phyloP scores from a whole-genome alignment of 2,888 invertebrate species.

The Smittia aterrima region DNA sequence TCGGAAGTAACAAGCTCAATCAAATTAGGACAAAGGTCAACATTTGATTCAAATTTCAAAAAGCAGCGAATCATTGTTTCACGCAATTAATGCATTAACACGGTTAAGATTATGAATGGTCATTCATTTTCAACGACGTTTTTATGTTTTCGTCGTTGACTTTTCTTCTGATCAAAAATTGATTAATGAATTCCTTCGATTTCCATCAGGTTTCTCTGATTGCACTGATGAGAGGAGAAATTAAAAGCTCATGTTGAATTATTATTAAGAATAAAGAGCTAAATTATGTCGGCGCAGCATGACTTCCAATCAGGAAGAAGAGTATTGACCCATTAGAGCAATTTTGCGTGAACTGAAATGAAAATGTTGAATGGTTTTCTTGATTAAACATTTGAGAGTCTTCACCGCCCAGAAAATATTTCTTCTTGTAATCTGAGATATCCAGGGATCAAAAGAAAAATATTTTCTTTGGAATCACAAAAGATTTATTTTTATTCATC shows the following conservation, averaged over 20 bases:
- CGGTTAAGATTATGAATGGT: background rate
- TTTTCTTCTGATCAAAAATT: background rate
- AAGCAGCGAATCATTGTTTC: background rate
- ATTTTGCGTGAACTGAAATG: too few species aligned
- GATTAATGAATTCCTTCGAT: background rate
- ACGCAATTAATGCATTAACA: background rate
- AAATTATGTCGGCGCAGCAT: constrained; percentile 17
- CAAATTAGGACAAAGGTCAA: background rate
- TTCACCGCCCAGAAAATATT: too few species aligned
- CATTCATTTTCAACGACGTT: background rate
- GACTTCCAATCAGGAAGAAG: background rate
- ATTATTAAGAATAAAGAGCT: background rate
- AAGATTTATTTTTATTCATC: too few species aligned
- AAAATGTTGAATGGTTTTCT: too few species aligned
- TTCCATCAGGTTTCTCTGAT: too few species aligned
- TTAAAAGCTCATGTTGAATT: too few species aligned
- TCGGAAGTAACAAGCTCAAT: too few species aligned
- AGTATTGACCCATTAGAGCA: constrained; percentile 30
- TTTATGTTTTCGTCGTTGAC: background rate
- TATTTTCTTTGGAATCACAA: too few species aligned
- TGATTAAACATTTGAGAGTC: too few species aligned
- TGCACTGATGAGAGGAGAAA: too few species aligned
- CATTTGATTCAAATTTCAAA: background rate
- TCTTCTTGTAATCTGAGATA: too few species aligned
- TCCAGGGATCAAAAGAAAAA: too few species aligned